phyloP scores from a whole-genome alignment of 2,888 invertebrate species.

The Alitta virens region DNA sequence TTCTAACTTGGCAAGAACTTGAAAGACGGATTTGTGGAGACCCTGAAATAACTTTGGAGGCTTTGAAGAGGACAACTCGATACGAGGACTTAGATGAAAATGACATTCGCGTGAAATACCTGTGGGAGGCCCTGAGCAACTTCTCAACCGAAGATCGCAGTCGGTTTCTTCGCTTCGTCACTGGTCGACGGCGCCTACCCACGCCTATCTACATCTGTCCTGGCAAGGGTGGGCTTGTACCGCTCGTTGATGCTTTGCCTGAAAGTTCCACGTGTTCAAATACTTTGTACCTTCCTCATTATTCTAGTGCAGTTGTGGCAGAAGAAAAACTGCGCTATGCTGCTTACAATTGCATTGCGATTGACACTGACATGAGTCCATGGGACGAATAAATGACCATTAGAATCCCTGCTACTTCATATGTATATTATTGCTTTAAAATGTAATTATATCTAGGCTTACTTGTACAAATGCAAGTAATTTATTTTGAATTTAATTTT shows the following conservation, averaged over 20 bases:
- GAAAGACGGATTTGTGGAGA: slow-evolving; percentile 54
- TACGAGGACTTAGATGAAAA: slow-evolving; percentile 53
- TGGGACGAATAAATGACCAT: slow-evolving; percentile 37
- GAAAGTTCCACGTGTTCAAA: slow-evolving; percentile 57
- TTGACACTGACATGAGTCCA: slow-evolving; percentile 54
- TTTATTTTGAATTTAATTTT: no score
- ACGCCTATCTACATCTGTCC: slow-evolving; percentile 52
- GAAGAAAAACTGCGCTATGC: slow-evolving; percentile 57
- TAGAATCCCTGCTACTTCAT: background rate
- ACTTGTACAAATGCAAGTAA: no score
- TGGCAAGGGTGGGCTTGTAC: slow-evolving; percentile 43
- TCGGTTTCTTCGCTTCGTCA: slow-evolving; percentile 54
- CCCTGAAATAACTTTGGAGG: slow-evolving; percentile 51
- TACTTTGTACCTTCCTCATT: slow-evolving; percentile 54
- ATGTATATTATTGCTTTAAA: background rate
- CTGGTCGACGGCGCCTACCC: slow-evolving; percentile 52
- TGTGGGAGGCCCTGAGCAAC: slow-evolving; percentile 53
- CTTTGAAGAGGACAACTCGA: slow-evolving; percentile 32
- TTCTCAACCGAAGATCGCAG: slow-evolving; percentile 56
- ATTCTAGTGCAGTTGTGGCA: slow-evolving; percentile 51
- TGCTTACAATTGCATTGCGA: slow-evolving; percentile 56
- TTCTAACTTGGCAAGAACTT: slow-evolving; percentile 55
- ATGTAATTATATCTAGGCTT: background rate
- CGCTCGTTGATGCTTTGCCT: slow-evolving; percentile 47
- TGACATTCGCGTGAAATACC: slow-evolving; percentile 48